A percentile compares a stretch with the other conserved stretches of the same genome.
phyloP scores from a whole-genome alignment of 2,888 invertebrate species.

The Strigamia transsilvanica region DNA sequence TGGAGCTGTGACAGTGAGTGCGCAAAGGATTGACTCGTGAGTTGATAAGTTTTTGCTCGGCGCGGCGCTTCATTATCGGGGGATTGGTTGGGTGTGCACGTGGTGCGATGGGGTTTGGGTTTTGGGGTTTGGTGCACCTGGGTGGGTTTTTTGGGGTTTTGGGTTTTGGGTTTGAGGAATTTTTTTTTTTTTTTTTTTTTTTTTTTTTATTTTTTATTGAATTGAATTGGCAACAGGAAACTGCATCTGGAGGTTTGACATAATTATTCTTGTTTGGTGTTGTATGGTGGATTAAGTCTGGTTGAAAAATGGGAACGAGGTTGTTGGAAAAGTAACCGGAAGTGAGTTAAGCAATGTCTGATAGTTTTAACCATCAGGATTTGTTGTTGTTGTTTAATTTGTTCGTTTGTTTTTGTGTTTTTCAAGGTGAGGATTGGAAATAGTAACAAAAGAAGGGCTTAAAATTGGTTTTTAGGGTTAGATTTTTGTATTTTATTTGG shows the following conservation, averaged over 20 bases:
- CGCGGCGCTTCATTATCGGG: neutral
- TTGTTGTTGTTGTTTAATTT: neutral
- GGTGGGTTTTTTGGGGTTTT: no score
- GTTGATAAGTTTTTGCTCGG: neutral
- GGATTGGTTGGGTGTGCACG: no score
- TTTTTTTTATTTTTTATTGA: constrained; percentile 27
- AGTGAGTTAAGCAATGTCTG: constrained; percentile 26
- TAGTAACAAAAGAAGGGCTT: no score
- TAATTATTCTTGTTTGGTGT: constrained; percentile 38
- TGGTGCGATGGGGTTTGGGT: neutral
- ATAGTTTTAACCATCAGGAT: neutral
- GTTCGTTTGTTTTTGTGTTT: neutral
- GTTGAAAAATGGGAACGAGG: constrained; percentile 38
- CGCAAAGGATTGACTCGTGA: neutral
- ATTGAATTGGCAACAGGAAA: constrained; percentile 47
- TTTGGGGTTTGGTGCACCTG: no score
- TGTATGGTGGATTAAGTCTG: constrained; percentile 34
- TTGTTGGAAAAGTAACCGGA: constrained; percentile 31
- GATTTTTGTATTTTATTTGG: no score
- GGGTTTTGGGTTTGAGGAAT: no score
- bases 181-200: constrained; percentile 30
- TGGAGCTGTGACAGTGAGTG: constrained; percentile 11
- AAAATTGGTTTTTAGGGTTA: no score
- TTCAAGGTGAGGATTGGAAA: neutral
- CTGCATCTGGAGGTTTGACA: constrained; percentile 43